phyloP scores from a whole-genome alignment of 2,888 invertebrate species.

The Napeogenes sylphis region DNA sequence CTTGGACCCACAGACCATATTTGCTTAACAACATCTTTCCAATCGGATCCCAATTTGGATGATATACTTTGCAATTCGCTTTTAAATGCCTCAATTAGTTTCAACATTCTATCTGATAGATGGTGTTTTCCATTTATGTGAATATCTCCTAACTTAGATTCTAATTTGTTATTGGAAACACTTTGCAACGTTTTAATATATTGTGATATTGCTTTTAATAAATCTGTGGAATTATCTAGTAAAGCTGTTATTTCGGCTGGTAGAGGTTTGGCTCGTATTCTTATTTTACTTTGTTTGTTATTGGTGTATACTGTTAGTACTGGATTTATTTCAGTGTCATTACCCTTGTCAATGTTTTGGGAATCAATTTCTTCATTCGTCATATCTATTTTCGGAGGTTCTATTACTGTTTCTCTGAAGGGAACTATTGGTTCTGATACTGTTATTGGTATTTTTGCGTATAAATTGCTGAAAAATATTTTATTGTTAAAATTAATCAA shows the following conservation, averaged over 20 bases:
- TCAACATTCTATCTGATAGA: constrained; percentile 64
- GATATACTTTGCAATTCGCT: constrained; percentile 79
- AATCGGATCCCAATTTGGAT: constrained; percentile 73
- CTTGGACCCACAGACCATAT: constrained; percentile 96
- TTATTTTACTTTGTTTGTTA: constrained; percentile 84
- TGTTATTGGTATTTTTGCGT: constrained; percentile 90
- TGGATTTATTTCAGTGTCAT: constrained; percentile 70
- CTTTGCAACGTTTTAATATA: constrained; percentile 66
- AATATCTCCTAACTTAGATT: constrained; percentile 50
- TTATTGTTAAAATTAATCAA: background rate
- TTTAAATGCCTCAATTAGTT: constrained; percentile 69
- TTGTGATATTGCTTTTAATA: constrained; percentile 82
- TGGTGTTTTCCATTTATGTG: constrained; percentile 52
- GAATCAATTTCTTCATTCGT: constrained; percentile 89
- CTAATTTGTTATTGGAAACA: constrained; percentile 55
- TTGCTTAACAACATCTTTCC: constrained; percentile 76
- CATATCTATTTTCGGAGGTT: constrained; percentile 88
- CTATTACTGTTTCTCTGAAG: constrained; percentile 94
- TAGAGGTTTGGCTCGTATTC: constrained; percentile 86
- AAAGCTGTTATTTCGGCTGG: constrained; percentile 83
- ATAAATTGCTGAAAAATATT: constrained; percentile 71
- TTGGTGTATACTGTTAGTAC: constrained; percentile 80
- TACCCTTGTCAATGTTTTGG: constrained; percentile 71
- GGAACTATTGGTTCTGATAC: constrained; percentile 98
- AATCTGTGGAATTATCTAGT: constrained; percentile 82